These are phyloP conservation scores for Monopterus albus DNA, from an alignment of 2,113 vertebrate species.

Conservation along the genomic window DNA sequence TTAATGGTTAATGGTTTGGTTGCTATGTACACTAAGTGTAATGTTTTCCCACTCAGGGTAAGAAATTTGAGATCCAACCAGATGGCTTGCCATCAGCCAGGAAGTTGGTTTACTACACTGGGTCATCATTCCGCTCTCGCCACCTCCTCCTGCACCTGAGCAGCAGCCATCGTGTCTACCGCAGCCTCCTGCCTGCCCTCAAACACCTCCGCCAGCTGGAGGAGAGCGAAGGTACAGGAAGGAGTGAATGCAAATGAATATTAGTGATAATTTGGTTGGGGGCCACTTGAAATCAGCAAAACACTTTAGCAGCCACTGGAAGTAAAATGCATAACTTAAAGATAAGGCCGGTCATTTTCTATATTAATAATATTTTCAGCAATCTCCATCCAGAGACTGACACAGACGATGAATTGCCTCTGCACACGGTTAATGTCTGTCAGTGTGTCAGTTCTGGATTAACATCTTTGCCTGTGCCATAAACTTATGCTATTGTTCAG, in stretches of 20 bases:
- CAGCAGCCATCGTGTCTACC: slow-evolving; percentile 87
- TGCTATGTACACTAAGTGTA: slow-evolving; percentile 6
- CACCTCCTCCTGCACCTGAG: slow-evolving; percentile 90
- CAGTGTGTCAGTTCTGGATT: too few relatives aligned
- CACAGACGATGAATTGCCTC: too few relatives aligned
- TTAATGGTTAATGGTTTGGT: too few relatives aligned
- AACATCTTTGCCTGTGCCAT: too few relatives aligned
- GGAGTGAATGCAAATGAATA: not conserved
- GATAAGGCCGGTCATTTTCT: too few relatives aligned
- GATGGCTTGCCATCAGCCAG: slow-evolving; percentile 89
- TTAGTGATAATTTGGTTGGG: not conserved
- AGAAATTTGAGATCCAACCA: slow-evolving; percentile 91
- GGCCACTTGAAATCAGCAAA: not conserved
- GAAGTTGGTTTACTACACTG: slow-evolving; percentile 90
- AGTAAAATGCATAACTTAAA: not conserved
- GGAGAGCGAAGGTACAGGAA: slow-evolving; percentile 84
- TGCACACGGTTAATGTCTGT: too few relatives aligned
- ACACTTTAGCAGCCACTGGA: not conserved
- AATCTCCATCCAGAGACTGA: too few relatives aligned
- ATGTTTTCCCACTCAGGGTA: slow-evolving; percentile 80
- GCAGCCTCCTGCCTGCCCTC: slow-evolving; percentile 86
- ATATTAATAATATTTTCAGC: too few relatives aligned
- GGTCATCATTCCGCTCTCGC: slow-evolving; percentile 86
- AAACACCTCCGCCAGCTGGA: slow-evolving; percentile 86
- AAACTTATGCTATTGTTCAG: too few relatives aligned